These are phyloP conservation scores for Cyanistes caeruleus DNA, from an alignment of 2,113 vertebrate species.

Conservation along the genomic window DNA sequence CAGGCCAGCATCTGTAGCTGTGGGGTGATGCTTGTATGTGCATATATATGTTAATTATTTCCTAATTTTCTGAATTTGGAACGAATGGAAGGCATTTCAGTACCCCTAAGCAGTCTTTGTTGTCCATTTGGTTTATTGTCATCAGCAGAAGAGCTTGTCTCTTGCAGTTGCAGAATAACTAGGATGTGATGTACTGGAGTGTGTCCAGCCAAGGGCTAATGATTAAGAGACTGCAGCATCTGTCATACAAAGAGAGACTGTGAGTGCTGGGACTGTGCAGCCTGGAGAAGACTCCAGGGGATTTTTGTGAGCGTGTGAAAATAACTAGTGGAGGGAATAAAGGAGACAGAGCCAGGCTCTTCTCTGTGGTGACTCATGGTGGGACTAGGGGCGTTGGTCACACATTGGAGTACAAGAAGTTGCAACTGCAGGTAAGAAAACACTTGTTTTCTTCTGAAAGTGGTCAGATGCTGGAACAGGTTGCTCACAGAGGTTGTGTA, in stretches of 20 bases:
- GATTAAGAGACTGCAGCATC: neutral
- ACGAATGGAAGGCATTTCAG: neutral
- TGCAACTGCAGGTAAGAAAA: neutral
- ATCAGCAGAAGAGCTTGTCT: neutral
- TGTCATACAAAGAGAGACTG: rapidly evolving
- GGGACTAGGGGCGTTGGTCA: no score
- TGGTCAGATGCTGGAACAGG: neutral
- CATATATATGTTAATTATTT: neutral
- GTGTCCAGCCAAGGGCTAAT: neutral
- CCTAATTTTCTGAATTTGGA: neutral
- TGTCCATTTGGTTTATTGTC: neutral
- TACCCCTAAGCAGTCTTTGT: neutral
- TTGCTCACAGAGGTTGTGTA: neutral
- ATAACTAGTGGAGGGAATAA: neutral
- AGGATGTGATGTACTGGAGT: neutral
- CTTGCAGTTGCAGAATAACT: neutral
- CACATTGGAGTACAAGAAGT: neutral
- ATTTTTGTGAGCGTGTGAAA: neutral
- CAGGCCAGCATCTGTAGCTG: neutral
- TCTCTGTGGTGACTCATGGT: neutral
- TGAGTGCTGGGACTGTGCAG: neutral
- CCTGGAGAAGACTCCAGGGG: neutral
- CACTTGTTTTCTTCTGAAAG: neutral
- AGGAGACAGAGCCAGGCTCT: neutral
- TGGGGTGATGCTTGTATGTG: rapidly evolving